A percentile compares a stretch with the other conserved stretches of the same genome.
These are phyloP conservation scores for Bombus superbus DNA, from an alignment of 1,140 invertebrate species.

Conservation along the genomic window DNA sequence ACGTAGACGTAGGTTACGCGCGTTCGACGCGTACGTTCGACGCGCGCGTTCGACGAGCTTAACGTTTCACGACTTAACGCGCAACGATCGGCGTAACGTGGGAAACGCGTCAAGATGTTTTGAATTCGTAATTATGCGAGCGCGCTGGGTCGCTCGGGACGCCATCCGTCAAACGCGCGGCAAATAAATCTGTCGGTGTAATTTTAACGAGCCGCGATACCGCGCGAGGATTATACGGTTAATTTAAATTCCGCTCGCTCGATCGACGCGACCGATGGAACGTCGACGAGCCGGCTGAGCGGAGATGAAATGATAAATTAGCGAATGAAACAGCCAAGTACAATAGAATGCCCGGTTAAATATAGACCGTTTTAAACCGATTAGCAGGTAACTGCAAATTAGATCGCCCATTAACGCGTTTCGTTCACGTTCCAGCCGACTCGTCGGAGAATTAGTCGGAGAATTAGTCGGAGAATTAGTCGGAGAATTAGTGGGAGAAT, in stretches of 20 bases:
- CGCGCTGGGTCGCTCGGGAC: fast-evolving
- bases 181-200: conserved; percentile 13
- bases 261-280: conserved; percentile 7
- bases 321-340: not conserved
- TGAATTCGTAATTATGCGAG: not conserved
- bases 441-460: not conserved
- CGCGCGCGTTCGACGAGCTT: too few species aligned
- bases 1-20: too few species aligned
- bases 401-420: not conserved
- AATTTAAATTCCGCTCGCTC: conserved; percentile 29
- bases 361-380: conserved; percentile 1
- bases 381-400: not conserved
- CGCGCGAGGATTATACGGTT: conserved; percentile 2
- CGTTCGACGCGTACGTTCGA: not conserved
- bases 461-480: not conserved
- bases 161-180: too few species aligned
- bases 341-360: conserved; percentile 2
- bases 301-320: conserved; percentile 32
- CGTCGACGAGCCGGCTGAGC: not conserved
- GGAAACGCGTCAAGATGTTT: not conserved
- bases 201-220: conserved; percentile 7
- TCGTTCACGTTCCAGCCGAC: not conserved
- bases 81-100: not conserved
- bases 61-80: not conserved
- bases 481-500: not conserved